Evolutionary conservation across 2,113 vertebrate genomes (phyloP).

Genomic region (Alces alces): DNA sequence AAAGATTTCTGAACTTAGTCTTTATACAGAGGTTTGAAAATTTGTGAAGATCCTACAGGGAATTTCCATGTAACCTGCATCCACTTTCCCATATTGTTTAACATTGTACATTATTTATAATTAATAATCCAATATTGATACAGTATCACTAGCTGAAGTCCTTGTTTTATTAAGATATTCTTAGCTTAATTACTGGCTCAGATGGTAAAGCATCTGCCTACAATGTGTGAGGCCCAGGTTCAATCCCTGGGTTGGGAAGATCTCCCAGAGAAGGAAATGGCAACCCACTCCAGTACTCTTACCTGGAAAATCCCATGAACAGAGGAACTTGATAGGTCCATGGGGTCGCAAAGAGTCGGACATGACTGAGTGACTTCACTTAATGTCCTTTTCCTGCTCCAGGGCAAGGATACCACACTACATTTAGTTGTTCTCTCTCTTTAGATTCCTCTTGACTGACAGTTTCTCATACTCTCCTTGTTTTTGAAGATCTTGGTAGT

Average conservation of each 20-base stretch:
- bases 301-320: background rate
- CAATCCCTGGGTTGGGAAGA: background rate
- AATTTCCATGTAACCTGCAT: background rate
- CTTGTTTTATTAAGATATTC: background rate
- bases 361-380: background rate
- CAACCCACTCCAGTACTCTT: background rate
- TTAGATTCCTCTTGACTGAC: background rate
- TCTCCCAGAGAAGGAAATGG: background rate
- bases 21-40: background rate
- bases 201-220: background rate
- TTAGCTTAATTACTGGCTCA: background rate
- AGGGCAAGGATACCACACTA: background rate
- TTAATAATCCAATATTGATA: background rate
- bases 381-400: background rate
- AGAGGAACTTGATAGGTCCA: background rate
- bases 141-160: background rate
- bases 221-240: background rate
- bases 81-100: background rate
- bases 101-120: background rate
- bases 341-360: accelerated
- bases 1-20: background rate
- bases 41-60: background rate
- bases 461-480: background rate
- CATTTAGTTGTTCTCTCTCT: background rate
- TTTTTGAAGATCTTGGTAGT: background rate